phyloP scores from a whole-genome alignment of 2,888 invertebrate species.

The Acrobeloides nanus region DNA sequence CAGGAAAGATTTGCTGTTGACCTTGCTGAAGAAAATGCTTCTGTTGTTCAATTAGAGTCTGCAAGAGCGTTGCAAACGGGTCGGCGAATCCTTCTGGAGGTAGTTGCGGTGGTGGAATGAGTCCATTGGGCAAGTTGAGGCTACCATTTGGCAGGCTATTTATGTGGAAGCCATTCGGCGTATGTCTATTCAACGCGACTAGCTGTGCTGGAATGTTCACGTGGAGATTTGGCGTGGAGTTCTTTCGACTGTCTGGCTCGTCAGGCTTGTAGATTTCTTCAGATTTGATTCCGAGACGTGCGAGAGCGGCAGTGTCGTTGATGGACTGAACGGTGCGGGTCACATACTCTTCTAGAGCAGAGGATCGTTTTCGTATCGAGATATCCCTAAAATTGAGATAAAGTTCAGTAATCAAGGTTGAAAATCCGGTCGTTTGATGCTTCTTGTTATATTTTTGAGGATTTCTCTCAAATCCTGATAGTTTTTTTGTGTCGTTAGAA shows the following conservation, averaged over 20 bases:
- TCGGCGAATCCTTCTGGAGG: too few relatives aligned
- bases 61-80: too few relatives aligned
- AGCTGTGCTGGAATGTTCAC: too few relatives aligned
- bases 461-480: too few relatives aligned
- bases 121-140: background rate
- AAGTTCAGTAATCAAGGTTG: too few relatives aligned
- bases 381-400: slow-evolving; percentile 19
- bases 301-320: slow-evolving; percentile 7
- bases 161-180: too few relatives aligned
- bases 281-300: slow-evolving; percentile 5
- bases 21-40: background rate
- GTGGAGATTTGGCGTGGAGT: slow-evolving; percentile 9
- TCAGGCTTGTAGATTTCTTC: background rate
- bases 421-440: too few relatives aligned
- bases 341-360: slow-evolving; percentile 29
- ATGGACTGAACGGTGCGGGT: slow-evolving; percentile 23
- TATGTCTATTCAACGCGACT: too few relatives aligned
- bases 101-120: background rate
- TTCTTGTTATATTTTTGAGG: too few relatives aligned
- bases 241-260: slow-evolving; percentile 3
- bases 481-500: too few relatives aligned
- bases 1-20: background rate
- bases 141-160: too few relatives aligned
- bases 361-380: slow-evolving; percentile 23
- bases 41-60: too few relatives aligned